Evolutionary conservation across 2,888 invertebrate genomes (phyloP), one percentile per base, ranked within the genome.

Genomic region (Microdon myrmicae): DNA sequence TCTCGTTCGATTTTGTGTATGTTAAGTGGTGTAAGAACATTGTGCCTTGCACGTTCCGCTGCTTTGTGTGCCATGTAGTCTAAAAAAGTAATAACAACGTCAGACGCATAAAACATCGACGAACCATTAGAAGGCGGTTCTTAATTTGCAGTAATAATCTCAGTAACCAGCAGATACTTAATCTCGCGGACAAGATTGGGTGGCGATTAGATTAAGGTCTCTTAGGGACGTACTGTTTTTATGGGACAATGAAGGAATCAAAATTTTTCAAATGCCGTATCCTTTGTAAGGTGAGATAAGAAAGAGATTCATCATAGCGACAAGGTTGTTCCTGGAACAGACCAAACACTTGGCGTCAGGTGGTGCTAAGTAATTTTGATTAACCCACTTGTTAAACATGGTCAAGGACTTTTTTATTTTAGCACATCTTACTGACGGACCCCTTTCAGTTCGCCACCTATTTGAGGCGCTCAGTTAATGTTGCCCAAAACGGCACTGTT

Each of bases 131-230:
- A 58, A 29, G 31, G 12, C 23, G 34, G 25, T 10, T 39, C 39
- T 64, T 64, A 53, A 64, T 58, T 64, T 58, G 25, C 64, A 53
- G 39, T 64, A 64, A 32, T 43, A 58, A 53, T 43, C n/a, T n/a
- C 25, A 29, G 12, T 25, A 12, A 31, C 9, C 6, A 14, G 7
- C 20, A 56, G 45, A 47, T 51, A 51, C 32, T 32, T 58, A 28
- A 58, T 47, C 41, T 41, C 6, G 4, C 38, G 32, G 17, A 3
- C 29, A 37, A 34, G 64, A 64, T 64, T 35, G 41, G 7, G 47
- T 41, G 45, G 39, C 37, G 56, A 64, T 56, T 29, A 55, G 19
- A 25, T n/a, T 28, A 16, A 29, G 17, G 29, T 37, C 31, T 25
- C 16, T 32, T 9, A 47, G 49, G 44, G 47, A 58, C 53, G 17